A percentile compares a stretch with the other conserved stretches of the same genome.
Conservation (phyloP, 2,888 invertebrate species). For the Tenthredo distinguenda region DNA sequence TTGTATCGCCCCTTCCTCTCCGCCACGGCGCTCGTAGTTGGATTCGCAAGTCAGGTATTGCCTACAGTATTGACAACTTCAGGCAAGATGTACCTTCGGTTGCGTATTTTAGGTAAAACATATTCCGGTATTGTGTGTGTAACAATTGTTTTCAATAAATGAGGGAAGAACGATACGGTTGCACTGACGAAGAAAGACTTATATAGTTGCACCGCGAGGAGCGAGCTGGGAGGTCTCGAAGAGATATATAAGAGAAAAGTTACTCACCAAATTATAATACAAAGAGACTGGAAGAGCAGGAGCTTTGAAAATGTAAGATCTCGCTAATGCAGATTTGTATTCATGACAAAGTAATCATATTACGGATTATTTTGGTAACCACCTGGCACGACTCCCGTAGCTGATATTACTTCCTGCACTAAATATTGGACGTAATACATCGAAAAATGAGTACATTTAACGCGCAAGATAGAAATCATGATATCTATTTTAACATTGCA, state of each 20-base stretch:
- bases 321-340: constrained; percentile 25
- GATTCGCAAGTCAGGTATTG: too few relatives aligned
- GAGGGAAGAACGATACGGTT: neutral
- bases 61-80: too few relatives aligned
- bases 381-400: neutral
- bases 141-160: neutral
- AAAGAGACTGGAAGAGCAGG: neutral
- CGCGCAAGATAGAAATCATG: neutral
- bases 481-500: neutral
- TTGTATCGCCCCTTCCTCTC: too few relatives aligned
- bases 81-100: neutral
- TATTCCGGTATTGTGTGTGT: neutral
- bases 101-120: neutral
- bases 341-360: constrained; percentile 33
- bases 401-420: neutral
- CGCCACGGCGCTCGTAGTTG: too few relatives aligned
- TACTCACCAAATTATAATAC: constrained; percentile 31
- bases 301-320: constrained; percentile 35
- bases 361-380: neutral
- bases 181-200: neutral
- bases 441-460: neutral
- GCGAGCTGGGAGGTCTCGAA: neutral
- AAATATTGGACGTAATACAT: neutral
- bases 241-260: constrained; percentile 15
- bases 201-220: neutral